Conservation (phyloP, 2,797 vertebrate species). For the Myotis daubentonii region DNA sequence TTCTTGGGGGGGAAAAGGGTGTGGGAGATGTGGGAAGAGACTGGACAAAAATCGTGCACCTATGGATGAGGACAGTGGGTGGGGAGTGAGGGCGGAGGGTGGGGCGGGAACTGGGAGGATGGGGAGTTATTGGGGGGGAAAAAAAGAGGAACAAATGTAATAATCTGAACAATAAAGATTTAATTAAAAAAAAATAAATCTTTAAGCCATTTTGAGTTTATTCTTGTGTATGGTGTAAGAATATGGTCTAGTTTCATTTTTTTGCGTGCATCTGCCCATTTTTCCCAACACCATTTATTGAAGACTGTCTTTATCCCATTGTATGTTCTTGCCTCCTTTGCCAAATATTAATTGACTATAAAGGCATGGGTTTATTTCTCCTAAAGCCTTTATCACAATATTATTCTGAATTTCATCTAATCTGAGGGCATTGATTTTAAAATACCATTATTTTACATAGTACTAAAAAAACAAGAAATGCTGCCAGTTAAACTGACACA, state of each 20-base stretch:
- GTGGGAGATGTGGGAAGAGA: no score
- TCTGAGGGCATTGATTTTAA: conserved; percentile 44
- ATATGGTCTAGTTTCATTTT: neutral
- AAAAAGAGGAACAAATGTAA: no score
- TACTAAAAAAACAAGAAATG: conserved; percentile 23
- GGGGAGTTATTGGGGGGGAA: no score
- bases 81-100: no score
- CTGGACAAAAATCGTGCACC: no score
- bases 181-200: no score
- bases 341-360: neutral
- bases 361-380: neutral
- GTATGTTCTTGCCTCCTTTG: neutral
- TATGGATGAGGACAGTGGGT: no score
- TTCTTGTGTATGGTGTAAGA: neutral
- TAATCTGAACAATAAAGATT: no score
- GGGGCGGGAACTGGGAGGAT: no score
- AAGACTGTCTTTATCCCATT: neutral
- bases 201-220: neutral
- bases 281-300: neutral
- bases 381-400: neutral
- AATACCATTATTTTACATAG: neutral
- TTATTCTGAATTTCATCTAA: conserved; percentile 13
- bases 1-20: no score
- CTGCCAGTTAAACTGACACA: neutral
- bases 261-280: neutral